phyloP scores from a whole-genome alignment of 2,888 invertebrate genomes.

The Drosophila diplacantha region DNA sequence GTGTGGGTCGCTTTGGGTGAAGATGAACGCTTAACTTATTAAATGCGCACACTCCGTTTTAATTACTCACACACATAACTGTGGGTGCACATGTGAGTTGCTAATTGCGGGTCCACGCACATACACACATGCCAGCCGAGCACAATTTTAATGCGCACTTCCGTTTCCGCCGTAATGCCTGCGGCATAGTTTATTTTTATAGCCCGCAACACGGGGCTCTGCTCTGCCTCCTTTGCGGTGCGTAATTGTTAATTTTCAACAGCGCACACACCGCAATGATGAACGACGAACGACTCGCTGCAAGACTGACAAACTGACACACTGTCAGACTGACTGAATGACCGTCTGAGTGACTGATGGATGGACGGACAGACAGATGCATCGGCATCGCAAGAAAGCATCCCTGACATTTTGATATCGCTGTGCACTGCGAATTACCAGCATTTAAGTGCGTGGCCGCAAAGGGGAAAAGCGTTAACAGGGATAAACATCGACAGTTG shows the following conservation, averaged over 20 bases:
- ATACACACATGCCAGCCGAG: slow-evolving; percentile 42
- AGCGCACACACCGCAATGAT: slow-evolving; percentile 50
- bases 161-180: slow-evolving; percentile 69
- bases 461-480: slow-evolving; percentile 46
- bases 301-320: slow-evolving; percentile 30
- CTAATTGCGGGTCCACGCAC: slow-evolving; percentile 57
- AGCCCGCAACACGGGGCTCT: slow-evolving; percentile 36
- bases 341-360: slow-evolving; percentile 22
- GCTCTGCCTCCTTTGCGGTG: slow-evolving; percentile 51
- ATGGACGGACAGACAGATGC: slow-evolving; percentile 22
- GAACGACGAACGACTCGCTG: slow-evolving; percentile 32
- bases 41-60: slow-evolving; percentile 65
- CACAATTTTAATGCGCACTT: slow-evolving; percentile 70
- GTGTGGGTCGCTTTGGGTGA: slow-evolving; percentile 16
- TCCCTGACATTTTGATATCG: slow-evolving; percentile 57
- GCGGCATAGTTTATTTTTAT: slow-evolving; percentile 62
- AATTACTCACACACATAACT: slow-evolving; percentile 61
- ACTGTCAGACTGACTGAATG: slow-evolving; percentile 38
- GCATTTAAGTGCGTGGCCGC: slow-evolving; percentile 58
- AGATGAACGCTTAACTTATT: slow-evolving; percentile 61
- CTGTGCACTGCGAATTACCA: slow-evolving; percentile 64
- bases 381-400: slow-evolving; percentile 31
- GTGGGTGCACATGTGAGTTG: slow-evolving; percentile 36
- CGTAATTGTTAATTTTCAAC: slow-evolving; percentile 69
- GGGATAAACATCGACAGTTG: slow-evolving; percentile 59